Evolutionary conservation across 2,888 invertebrate genomes (phyloP), one percentile per base, ranked within the genome.

Genomic region (Onthophagus sagittarius): DNA sequence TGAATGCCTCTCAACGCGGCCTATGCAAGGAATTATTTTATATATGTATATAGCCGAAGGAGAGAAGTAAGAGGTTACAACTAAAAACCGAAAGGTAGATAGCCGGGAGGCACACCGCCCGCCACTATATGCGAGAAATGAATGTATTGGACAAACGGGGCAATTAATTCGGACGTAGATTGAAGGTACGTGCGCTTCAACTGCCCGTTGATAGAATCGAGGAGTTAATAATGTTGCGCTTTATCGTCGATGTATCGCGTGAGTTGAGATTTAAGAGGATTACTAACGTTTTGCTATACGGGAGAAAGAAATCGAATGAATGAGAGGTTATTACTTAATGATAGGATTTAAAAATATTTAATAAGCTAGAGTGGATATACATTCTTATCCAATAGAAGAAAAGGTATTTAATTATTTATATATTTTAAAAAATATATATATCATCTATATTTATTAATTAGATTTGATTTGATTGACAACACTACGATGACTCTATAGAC

Each of bases 131-230:
- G 31, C 23, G 67, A 67, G 67, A 67, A 67, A 67, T 32, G 23
- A 32, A n/a, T 23, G 67, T 31, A 67, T 31, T 23, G 67, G 32
- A 53, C 11, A 32, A 23, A 23, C 67, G 67, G 23, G 31, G 67
- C 67, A 67, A 67, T 67, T 67, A 67, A 67, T 67, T 32, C 67
- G 9, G 23, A 23, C 67, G 32, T 67, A 31, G 67, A 31, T 23
- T 32, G 67, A 53, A 67, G 67, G 32, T 31, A 32, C 15, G n/a
- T n/a, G 23, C 23, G 67, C 31, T 31, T 67, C 31, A 67, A 23
- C n/a, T 67, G 23, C 67, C 11, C 9, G 67, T 67, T 67, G 23
- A 67, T 53, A 67, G 6, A 13, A 67, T 67, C 67, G 32, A 23
- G 67, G n/a, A 67, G 67, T 31, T 63, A 63, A 63, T 14, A 67